Evolutionary conservation across 1,140 invertebrate genomes (phyloP).

Genomic region (Macrobrachium nipponense): DNA sequence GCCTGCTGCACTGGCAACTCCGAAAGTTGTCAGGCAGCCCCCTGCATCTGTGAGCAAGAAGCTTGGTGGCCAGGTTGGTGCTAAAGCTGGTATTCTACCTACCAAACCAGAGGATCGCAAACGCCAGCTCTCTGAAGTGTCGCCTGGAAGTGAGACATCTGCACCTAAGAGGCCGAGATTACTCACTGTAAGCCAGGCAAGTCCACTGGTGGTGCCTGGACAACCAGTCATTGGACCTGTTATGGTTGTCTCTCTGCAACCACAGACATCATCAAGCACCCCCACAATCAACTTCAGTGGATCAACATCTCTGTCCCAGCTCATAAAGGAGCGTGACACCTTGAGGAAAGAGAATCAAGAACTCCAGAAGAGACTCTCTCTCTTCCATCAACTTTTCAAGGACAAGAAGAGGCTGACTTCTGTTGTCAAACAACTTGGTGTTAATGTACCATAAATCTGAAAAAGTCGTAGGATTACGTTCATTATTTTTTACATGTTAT

Average conservation of each 20-base stretch:
- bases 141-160: too few relatives aligned
- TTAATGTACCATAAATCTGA: neutral
- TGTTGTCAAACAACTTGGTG: neutral
- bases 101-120: too few relatives aligned
- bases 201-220: too few relatives aligned
- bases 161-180: too few relatives aligned
- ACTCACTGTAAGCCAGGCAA: too few relatives aligned
- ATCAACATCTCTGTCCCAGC: neutral
- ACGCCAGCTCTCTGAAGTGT: too few relatives aligned
- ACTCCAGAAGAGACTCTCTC: neutral
- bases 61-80: neutral
- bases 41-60: neutral
- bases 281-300: neutral
- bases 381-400: conserved; percentile 1
- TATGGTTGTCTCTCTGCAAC: neutral
- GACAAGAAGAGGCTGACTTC: neutral
- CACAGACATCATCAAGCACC: neutral
- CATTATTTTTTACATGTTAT: too few relatives aligned
- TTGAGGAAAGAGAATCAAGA: conserved; percentile 1
- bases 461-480: too few relatives aligned
- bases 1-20: neutral
- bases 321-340: neutral
- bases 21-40: neutral
- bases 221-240: neutral
- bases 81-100: neutral